phyloP scores from a whole-genome alignment of 2,888 invertebrate genomes.

The Ochropacha duplaris region DNA sequence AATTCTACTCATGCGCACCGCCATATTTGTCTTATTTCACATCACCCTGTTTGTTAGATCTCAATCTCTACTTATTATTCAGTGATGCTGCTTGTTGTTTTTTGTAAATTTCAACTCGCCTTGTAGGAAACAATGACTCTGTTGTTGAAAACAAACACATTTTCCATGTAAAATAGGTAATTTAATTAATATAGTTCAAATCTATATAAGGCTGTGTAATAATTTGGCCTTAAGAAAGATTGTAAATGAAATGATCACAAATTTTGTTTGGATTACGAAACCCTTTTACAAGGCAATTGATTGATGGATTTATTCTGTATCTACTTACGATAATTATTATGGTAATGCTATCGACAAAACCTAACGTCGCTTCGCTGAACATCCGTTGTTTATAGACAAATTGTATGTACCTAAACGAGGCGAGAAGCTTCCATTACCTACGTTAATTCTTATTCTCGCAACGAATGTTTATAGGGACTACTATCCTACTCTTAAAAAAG shows the following conservation, averaged over 20 bases:
- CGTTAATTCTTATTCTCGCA: slow-evolving; percentile 17
- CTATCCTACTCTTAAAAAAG: slow-evolving; percentile 28
- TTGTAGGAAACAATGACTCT: slow-evolving; percentile 40
- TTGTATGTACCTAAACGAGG: slow-evolving; percentile 28
- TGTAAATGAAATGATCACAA: slow-evolving; percentile 34
- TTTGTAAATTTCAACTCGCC: slow-evolving; percentile 49
- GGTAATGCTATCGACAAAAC: slow-evolving; percentile 30
- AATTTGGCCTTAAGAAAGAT: neutral
- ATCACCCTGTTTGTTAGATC: slow-evolving; percentile 72
- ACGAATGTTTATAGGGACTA: slow-evolving; percentile 15
- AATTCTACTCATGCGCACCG: slow-evolving; percentile 64
- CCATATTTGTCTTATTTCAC: slow-evolving; percentile 79
- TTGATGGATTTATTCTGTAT: slow-evolving; percentile 41
- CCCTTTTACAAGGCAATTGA: slow-evolving; percentile 33
- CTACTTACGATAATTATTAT: slow-evolving; percentile 43
- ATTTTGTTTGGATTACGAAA: slow-evolving; percentile 31
- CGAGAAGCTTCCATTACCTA: slow-evolving; percentile 25
- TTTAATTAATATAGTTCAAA: neutral
- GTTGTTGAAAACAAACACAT: slow-evolving; percentile 5
- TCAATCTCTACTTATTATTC: slow-evolving; percentile 74
- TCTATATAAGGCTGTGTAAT: neutral
- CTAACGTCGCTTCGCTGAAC: slow-evolving; percentile 17
- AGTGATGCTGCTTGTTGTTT: slow-evolving; percentile 52
- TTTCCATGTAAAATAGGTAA: slow-evolving; percentile 7
- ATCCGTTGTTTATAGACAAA: slow-evolving; percentile 31